Evolutionary conservation across 64 coral and sea anemone genomes (phyloP), one percentile per base, ranked within the genome.

Genomic region (Porites australiensis): DNA sequence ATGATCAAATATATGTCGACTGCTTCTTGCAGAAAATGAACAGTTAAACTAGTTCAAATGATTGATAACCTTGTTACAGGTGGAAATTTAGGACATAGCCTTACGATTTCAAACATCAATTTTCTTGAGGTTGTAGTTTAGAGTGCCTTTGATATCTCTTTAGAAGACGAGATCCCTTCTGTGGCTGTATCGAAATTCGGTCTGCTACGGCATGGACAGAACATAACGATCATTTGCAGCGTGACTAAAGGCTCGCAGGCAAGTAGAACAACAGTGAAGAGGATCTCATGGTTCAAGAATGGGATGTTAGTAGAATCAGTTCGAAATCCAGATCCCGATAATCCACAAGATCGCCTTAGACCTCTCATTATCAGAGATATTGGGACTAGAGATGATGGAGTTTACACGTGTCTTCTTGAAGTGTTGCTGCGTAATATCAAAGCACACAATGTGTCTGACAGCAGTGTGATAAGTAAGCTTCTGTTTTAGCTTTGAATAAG

Each of bases 211-310:
- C 10, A 80, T 13, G 57, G 15, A 8, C 54, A 80, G 0, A 57
- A 80, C 8, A 14, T 80, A 9, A 80, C 27, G 8, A 22, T 80
- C 23, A 6, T 43, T 55, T 80, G 77, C 21, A 80, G 61, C 55
- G 55, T 81, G 27, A 81, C 77, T 44, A 5, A 61, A 18, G 57
- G 16, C 23, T 3, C 18, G 18, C 6, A 3, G 16, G 4, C 3
- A 6, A 11, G 5, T 19, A 21, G 23, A 2, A 16, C 47, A 2
- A 15, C 4, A 13, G 4, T 81, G 4, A 44, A 46, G 13, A 81
- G 57, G 10, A 81, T 81, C 37, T 81, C 27, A 16, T 81, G 77
- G 77, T 81, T 61, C 43, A 81, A 81, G 44, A 22, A 81, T 81
- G 57, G 20, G 6, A 3, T 62, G 3, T 15, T 58, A 9, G 14